Base-by-base conservation (phyloP, 2,113 vertebrate genomes). In the Mixornis gularis region DNA sequence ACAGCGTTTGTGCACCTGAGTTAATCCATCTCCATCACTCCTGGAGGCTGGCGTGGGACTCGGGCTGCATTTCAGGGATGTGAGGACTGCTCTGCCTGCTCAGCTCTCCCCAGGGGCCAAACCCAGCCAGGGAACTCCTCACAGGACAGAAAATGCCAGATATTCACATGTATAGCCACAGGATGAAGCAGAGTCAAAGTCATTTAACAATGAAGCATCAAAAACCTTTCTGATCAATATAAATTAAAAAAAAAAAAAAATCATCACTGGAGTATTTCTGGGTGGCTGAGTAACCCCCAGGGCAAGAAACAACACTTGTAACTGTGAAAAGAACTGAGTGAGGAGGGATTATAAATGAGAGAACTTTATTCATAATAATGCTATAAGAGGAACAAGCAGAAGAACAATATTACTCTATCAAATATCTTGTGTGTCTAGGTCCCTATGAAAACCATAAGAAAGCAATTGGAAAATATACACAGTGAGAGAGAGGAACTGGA, bases 241-340 rank as follows among this genome's bases (percentile, higher is more conserved):
- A 44, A 36, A n/a, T n/a, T n/a, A 36, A 36, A 36, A 36, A 36
- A 52, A 27, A 65, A 41, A 69, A 41, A 78, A 87, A 72, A 56
- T 65, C 48, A 58, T 68, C 48, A 58, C 85, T 40, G 30, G 91
- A 94, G 78, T 92, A 60, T 94, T 95, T 96, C 94, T 94, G 93
- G 93, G 78, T 79, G 78, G 84, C 74, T 93, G 95, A 96, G 82
- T 87, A 96, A 90, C 65, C 49, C 94, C 58, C 79, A 69, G 63
- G 94, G 79, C 78, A 96, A 92, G 94, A 96, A 96, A 69, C 82
- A 94, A 94, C 92, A 95, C 95, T 94, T 95, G 72, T 76, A 58
- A 78, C 85, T 94, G 60, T 94, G 96, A 87, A 94, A 82, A 91
- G 44, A 64, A 24, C 17, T 34, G 36, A 73, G 34, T 38, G 80